These are phyloP conservation scores for Tinea pellionella DNA, from an alignment of 2,888 invertebrate species.

Conservation along the genomic window DNA sequence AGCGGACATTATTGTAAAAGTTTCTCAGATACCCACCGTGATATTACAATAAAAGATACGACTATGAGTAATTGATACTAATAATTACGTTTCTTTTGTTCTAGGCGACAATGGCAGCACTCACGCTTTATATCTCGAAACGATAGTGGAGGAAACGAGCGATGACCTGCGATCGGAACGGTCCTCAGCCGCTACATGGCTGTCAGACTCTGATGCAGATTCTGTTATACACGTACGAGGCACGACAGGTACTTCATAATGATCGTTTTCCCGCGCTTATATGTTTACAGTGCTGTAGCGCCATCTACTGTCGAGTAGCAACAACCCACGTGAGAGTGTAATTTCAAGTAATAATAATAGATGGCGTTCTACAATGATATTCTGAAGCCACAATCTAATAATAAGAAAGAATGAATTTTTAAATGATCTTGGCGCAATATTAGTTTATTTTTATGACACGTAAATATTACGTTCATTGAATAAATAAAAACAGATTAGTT, in stretches of 20 bases:
- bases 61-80: neutral
- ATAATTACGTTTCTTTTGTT: slow-evolving; percentile 18
- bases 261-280: neutral
- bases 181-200: slow-evolving; percentile 72
- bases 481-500: neutral
- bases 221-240: slow-evolving; percentile 81
- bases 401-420: neutral
- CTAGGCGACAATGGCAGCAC: slow-evolving; percentile 60
- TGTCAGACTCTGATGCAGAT: slow-evolving; percentile 83
- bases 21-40: too few species aligned
- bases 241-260: slow-evolving; percentile 32
- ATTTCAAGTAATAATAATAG: slow-evolving; percentile 10
- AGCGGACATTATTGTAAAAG: too few species aligned
- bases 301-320: slow-evolving; percentile 39
- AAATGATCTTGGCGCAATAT: neutral
- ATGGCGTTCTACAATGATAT: slow-evolving; percentile 14
- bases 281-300: slow-evolving; percentile 21
- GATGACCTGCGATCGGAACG: slow-evolving; percentile 84
- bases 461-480: neutral
- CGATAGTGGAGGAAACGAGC: slow-evolving; percentile 89
- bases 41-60: too few species aligned
- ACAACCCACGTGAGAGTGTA: slow-evolving; percentile 15
- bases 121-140: slow-evolving; percentile 81
- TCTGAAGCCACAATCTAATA: neutral
- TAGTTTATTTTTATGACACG: neutral